Percentiles rank a stretch among this genome's conserved stretches.
Evolutionary conservation across 2,888 invertebrate genomes (phyloP).

Genomic region (Acanthosepion esculentum): DNA sequence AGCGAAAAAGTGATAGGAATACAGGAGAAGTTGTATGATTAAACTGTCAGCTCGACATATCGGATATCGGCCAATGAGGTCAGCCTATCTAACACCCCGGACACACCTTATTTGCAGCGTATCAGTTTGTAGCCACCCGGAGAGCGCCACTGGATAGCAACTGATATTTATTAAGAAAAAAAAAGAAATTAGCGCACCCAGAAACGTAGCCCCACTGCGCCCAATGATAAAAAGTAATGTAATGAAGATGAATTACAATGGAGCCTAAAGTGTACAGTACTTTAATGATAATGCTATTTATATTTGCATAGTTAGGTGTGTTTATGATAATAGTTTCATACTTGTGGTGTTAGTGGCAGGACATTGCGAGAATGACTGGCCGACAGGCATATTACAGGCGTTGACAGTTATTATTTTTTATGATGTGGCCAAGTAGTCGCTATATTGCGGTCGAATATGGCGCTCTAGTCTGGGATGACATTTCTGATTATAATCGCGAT

Average conservation of each 20-base stretch:
- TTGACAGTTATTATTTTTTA: too few species aligned
- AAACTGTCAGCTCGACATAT: conserved; percentile 17
- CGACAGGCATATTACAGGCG: too few species aligned
- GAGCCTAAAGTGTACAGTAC: not conserved
- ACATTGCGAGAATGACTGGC: too few species aligned
- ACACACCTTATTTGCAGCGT: not conserved
- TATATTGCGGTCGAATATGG: too few species aligned
- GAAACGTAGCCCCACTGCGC: not conserved
- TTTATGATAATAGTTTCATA: not conserved
- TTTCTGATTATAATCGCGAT: too few species aligned
- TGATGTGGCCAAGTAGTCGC: too few species aligned
- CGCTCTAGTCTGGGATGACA: too few species aligned
- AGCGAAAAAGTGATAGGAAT: not conserved
- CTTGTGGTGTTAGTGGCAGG: too few species aligned
- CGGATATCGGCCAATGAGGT: not conserved
- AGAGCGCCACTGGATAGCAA: not conserved
- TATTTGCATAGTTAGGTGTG: not conserved
- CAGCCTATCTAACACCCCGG: conserved; percentile 13
- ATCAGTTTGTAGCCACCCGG: conserved; percentile 33
- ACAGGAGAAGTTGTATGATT: not conserved
- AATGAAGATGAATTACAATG: conserved; percentile 8
- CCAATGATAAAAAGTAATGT: not conserved
- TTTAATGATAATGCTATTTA: not conserved
- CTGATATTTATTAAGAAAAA: not conserved
- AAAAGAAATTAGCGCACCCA: not conserved